phyloP scores from a whole-genome alignment of 2,797 vertebrate genomes.

The Amniataba percoides region DNA sequence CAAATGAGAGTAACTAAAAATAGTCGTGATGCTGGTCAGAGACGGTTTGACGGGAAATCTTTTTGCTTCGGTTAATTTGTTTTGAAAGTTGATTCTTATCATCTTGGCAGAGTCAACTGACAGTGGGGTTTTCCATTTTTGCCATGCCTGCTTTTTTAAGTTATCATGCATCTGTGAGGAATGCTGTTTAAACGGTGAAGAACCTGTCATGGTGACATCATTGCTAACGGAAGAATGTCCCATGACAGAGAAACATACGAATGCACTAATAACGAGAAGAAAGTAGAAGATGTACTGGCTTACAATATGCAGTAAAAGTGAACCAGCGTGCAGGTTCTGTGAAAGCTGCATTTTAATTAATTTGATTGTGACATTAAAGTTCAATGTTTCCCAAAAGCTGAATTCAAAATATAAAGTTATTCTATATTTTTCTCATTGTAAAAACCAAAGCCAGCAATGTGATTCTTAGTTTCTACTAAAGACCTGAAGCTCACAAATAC shows the following conservation, averaged over 20 bases:
- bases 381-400: neutral
- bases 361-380: neutral
- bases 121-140: conserved; percentile 21
- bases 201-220: neutral
- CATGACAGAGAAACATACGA: neutral
- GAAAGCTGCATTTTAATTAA: no score
- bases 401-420: neutral
- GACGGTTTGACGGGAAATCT: neutral
- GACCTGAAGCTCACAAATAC: no score
- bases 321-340: neutral
- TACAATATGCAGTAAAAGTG: neutral
- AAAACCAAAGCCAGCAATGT: neutral
- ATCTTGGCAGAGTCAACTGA: neutral
- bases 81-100: conserved; percentile 15
- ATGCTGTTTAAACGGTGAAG: neutral
- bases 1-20: conserved; percentile 19
- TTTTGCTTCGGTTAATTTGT: neutral
- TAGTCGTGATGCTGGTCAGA: neutral
- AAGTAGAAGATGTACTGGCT: neutral
- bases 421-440: neutral
- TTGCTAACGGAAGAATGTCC: neutral
- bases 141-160: neutral
- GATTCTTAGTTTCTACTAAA: no score
- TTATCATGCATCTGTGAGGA: neutral
- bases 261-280: neutral